Conservation (phyloP, 2,888 invertebrate genomes). For the Troglohyphantes excavatus region DNA sequence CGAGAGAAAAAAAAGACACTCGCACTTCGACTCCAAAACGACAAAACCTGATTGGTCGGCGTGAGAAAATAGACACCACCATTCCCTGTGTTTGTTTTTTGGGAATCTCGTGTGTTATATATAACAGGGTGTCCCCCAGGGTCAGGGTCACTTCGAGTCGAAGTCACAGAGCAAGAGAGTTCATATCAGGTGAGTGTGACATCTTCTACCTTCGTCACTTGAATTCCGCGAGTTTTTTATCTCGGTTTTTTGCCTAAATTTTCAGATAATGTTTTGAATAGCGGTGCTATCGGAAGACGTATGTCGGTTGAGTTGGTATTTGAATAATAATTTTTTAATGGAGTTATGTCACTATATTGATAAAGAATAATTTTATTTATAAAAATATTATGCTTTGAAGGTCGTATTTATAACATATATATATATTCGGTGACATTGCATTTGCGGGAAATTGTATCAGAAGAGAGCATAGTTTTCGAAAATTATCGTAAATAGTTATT, state of each 20-base stretch:
- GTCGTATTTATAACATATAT: neutral
- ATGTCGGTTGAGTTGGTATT: neutral
- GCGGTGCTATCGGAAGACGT: neutral
- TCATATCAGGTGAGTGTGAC: slow-evolving; percentile 43
- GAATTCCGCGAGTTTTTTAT: neutral
- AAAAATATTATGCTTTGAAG: neutral
- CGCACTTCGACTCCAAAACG: slow-evolving; percentile 41
- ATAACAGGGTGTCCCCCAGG: slow-evolving; percentile 49
- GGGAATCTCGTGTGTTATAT: slow-evolving; percentile 49
- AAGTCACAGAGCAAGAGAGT: slow-evolving; percentile 1
- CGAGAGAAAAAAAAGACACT: slow-evolving; percentile 49
- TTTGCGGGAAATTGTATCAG: no score
- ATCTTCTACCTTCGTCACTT: neutral
- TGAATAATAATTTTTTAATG: slow-evolving; percentile 7
- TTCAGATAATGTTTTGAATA: neutral
- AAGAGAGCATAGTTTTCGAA: no score
- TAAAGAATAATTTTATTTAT: no score
- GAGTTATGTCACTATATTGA: neutral
- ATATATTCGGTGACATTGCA: no score
- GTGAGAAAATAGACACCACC: slow-evolving; percentile 46
- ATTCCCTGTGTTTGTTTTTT: slow-evolving; percentile 61
- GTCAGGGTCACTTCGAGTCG: slow-evolving; percentile 60
- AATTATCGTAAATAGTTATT: no score
- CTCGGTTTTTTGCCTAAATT: neutral
- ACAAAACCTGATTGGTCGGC: slow-evolving; percentile 67